Evolutionary conservation across 2,113 vertebrate species (phyloP).

Genomic region (Connochaetes taurinus): DNA sequence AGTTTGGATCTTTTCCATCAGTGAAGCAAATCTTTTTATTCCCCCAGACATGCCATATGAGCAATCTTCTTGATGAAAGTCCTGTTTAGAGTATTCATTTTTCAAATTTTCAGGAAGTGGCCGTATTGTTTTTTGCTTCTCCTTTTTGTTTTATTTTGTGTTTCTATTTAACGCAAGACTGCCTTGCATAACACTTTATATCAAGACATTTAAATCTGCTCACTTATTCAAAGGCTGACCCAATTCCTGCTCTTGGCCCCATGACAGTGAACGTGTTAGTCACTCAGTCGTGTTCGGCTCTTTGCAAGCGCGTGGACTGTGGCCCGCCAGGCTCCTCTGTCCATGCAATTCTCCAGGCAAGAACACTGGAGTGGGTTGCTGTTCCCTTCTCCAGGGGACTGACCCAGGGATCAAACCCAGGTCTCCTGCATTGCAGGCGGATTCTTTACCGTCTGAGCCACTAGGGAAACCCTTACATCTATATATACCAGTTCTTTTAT

Average conservation of each 20-base stretch:
- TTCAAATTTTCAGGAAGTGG: background rate
- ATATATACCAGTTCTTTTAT: background rate
- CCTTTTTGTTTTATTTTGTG: background rate
- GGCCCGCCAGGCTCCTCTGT: background rate
- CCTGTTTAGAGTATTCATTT: background rate
- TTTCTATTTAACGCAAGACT: background rate
- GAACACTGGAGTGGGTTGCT: background rate
- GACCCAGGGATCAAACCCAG: background rate
- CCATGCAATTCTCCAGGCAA: background rate
- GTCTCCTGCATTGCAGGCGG: background rate
- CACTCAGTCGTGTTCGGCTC: background rate
- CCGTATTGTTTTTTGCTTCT: background rate
- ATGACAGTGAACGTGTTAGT: background rate
- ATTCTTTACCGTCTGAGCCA: background rate
- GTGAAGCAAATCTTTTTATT: background rate
- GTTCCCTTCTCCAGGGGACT: background rate
- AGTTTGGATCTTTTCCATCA: background rate
- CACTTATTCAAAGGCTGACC: background rate
- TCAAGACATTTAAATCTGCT: background rate
- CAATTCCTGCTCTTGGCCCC: background rate
- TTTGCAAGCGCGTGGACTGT: background rate
- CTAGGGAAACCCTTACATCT: background rate
- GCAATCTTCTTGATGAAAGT: background rate
- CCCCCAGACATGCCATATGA: accelerated
- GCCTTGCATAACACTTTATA: background rate